These are phyloP conservation scores for Orthosia cruda DNA, from an alignment of 2,888 invertebrate species.

Conservation along the genomic window DNA sequence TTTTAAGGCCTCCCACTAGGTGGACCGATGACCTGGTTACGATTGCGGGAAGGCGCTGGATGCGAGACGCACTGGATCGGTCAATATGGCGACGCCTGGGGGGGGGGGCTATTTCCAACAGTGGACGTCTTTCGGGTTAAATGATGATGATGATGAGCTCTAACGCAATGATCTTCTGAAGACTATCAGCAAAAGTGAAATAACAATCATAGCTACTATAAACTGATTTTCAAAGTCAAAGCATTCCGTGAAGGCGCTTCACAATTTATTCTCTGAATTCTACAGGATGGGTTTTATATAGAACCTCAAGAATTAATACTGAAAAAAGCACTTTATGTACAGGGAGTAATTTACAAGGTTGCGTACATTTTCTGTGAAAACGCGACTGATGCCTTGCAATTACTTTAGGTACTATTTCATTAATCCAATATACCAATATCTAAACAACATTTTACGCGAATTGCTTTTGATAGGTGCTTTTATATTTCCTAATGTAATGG, in stretches of 20 bases:
- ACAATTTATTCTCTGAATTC: constrained; percentile 10
- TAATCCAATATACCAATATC: constrained; percentile 22
- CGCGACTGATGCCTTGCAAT: constrained; percentile 29
- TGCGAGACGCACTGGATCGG: no score
- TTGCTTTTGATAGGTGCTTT: constrained; percentile 19
- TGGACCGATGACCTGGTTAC: no score
- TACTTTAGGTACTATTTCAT: constrained; percentile 34
- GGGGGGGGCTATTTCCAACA: no score
- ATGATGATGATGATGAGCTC: no score
- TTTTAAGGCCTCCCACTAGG: no score
- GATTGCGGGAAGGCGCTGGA: no score
- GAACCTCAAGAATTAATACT: neutral
- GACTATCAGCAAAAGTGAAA: neutral
- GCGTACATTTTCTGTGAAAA: constrained; percentile 23
- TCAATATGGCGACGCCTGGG: no score
- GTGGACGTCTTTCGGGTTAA: no score
- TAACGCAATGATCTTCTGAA: neutral
- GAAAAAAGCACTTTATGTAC: constrained; percentile 22
- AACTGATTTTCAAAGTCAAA: neutral
- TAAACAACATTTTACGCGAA: constrained; percentile 24
- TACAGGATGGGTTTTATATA: neutral
- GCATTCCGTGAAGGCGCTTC: neutral
- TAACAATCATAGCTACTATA: no score
- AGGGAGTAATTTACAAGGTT: no score
- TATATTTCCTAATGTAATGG: neutral